Conservation (phyloP, 2,888 invertebrate species). For the Brachypalpus laphriformis region DNA sequence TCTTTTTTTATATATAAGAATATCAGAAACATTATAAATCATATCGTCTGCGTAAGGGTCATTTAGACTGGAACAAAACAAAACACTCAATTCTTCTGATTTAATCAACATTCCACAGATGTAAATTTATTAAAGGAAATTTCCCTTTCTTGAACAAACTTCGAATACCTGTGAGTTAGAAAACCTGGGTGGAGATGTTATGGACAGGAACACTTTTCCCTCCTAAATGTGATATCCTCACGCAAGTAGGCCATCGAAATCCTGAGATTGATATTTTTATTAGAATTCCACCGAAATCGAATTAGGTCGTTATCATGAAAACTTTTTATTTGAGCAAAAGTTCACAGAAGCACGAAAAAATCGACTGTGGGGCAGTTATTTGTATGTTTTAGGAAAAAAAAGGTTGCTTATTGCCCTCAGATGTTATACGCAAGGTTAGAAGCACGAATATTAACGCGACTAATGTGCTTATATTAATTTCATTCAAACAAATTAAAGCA, state of each 20-base stretch:
- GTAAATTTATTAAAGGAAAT: constrained; percentile 18
- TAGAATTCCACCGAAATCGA: constrained; percentile 37
- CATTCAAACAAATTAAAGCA: too few species aligned
- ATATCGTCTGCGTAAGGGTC: constrained; percentile 41
- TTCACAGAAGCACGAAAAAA: too few species aligned
- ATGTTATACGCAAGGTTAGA: too few species aligned
- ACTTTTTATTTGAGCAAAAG: background rate
- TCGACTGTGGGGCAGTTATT: too few species aligned
- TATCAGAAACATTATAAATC: constrained; percentile 25
- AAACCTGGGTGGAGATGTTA: constrained; percentile 61
- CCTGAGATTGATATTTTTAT: constrained; percentile 64
- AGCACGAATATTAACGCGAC: too few species aligned
- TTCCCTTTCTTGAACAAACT: background rate
- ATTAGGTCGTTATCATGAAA: constrained; percentile 22
- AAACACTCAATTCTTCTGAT: constrained; percentile 47
- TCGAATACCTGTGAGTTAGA: background rate
- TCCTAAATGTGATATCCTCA: constrained; percentile 41
- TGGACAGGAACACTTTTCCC: constrained; percentile 29
- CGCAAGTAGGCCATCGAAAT: constrained; percentile 50
- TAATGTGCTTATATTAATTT: too few species aligned
- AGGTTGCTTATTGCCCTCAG: too few species aligned
- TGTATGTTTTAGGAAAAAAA: too few species aligned
- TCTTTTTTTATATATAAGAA: background rate
- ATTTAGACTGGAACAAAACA: constrained; percentile 40
- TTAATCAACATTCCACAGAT: constrained; percentile 65